Percentiles rank a stretch among this genome's conserved stretches.
Conservation (phyloP, 2,113 vertebrate species). For the Clarias macrocephalus region DNA sequence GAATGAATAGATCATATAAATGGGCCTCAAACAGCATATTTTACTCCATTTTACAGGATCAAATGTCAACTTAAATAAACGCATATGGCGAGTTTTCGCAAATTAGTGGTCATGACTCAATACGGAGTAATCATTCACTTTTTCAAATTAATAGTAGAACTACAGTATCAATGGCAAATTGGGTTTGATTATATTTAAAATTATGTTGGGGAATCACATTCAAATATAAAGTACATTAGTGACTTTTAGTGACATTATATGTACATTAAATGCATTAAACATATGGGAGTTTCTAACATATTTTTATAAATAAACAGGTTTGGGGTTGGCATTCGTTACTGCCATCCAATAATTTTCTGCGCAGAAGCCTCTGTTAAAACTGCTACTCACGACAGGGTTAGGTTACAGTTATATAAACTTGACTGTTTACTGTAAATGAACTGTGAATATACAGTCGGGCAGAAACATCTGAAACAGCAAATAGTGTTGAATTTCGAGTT, state of each 20-base stretch:
- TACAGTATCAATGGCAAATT: neutral
- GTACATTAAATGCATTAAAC: neutral
- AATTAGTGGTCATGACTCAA: too few species aligned
- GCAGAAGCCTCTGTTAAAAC: neutral
- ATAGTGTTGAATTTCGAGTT: neutral
- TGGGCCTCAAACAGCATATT: neutral
- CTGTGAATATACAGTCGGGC: neutral
- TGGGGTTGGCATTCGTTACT: neutral
- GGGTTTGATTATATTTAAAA: neutral
- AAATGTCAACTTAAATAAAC: neutral
- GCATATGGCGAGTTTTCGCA: too few species aligned
- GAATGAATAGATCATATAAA: neutral
- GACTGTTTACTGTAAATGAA: neutral
- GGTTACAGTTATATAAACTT: neutral
- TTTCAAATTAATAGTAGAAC: neutral
- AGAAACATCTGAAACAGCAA: neutral
- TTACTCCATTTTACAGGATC: neutral
- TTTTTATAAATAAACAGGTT: neutral
- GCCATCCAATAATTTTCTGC: neutral
- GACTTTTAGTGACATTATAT: neutral
- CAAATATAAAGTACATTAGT: neutral
- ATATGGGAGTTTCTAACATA: neutral
- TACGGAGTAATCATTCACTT: neutral
- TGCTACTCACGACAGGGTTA: neutral
- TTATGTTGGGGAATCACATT: too few species aligned